Evolutionary conservation across 1,140 invertebrate species (phyloP).

Genomic region (Tribolium madens): DNA sequence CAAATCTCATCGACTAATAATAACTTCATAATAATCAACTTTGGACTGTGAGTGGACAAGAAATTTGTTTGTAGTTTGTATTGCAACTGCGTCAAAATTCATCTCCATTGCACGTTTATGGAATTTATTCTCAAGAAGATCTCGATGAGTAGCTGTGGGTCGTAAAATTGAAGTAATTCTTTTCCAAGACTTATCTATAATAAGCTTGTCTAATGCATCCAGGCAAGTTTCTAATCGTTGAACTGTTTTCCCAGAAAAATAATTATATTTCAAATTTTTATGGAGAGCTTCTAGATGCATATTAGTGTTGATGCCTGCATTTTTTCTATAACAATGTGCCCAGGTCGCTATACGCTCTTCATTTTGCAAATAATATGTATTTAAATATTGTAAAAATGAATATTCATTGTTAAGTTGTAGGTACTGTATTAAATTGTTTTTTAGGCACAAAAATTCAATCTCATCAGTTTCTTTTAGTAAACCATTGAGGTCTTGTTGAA

Average conservation of each 20-base stretch:
- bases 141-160: background rate
- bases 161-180: background rate
- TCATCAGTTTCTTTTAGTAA: no score
- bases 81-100: no score
- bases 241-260: background rate
- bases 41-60: background rate
- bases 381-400: slow-evolving; percentile 3
- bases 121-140: background rate
- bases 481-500: no score
- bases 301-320: slow-evolving; percentile 50
- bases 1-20: background rate
- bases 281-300: slow-evolving; percentile 48
- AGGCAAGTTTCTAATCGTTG: background rate
- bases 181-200: background rate
- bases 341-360: background rate
- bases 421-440: background rate
- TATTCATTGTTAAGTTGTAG: background rate
- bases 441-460: background rate
- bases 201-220: background rate
- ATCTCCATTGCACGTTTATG: background rate
- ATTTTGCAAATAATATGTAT: background rate
- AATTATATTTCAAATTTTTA: slow-evolving; percentile 45
- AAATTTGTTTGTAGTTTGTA: background rate
- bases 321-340: slow-evolving; percentile 47
- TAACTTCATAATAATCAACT: background rate